Percentiles rank a stretch among this genome's conserved stretches.
These are phyloP conservation scores for Gallinago nigripennis DNA, from an alignment of 2,797 vertebrate genomes.

Conservation along the genomic window DNA sequence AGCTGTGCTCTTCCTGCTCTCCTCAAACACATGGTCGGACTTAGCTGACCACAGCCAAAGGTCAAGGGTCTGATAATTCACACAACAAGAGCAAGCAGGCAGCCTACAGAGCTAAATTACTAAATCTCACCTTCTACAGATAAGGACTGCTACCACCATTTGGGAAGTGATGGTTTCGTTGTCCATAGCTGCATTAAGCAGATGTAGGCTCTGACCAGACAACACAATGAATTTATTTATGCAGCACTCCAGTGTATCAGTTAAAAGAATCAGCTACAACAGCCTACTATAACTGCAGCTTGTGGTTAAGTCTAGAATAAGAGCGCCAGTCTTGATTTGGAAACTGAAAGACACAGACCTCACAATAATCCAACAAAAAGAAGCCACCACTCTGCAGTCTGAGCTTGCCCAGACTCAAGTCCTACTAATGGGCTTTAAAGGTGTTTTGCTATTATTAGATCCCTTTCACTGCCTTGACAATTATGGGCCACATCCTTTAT, in stretches of 20 bases:
- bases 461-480: neutral
- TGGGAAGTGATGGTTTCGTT: fast-evolving
- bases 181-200: neutral
- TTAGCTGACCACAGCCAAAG: neutral
- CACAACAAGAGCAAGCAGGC: neutral
- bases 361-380: neutral
- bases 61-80: neutral
- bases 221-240: neutral
- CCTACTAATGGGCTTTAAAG: neutral
- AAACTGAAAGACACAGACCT: neutral
- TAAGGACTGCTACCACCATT: neutral
- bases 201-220: neutral
- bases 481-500: neutral
- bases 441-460: neutral
- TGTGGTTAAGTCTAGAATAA: neutral
- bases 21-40: neutral
- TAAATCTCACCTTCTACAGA: neutral
- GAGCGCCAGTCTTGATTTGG: neutral
- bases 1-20: neutral
- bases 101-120: neutral
- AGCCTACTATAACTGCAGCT: neutral
- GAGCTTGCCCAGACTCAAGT: neutral
- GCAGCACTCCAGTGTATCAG: neutral
- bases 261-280: neutral
- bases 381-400: neutral